Evolutionary conservation across 2,113 vertebrate species (phyloP), one percentile per base, ranked within the genome.

Genomic region (Piprites chloris): DNA sequence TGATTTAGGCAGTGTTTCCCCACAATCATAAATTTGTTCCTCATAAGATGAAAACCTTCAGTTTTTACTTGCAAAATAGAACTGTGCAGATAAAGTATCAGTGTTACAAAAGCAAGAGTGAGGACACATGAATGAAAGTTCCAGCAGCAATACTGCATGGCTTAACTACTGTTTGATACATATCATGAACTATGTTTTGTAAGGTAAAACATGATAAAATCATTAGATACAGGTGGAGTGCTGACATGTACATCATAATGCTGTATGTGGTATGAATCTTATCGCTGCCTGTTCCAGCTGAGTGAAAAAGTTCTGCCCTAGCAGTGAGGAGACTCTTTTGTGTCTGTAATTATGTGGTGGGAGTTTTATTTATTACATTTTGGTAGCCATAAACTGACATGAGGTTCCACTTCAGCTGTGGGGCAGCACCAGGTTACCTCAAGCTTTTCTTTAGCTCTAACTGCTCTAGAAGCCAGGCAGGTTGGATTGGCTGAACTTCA

Each of bases 161-260:
- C 9, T 72, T 44, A 61, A 37, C 24, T 22, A 12, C 39, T 56
- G 75, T 79, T 86, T n/a, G 0, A 44, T 26, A 23, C 59, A 4
- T 41, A 41, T 32, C 2, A 12, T 27, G 4, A 67, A 6, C 20
- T 33, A 7, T 15, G 5, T 52, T 66, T 9, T 22, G 30, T 33
- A 56, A 85, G 8, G 30, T 47, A 15, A 59, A 33, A 52, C 42
- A 62, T 55, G 42, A 56, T n/a, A 35, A 87, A 55, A 65, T 41
- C 12, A 26, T 39, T 46, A 49, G 35, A 14, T n/a, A 9, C 37
- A 89, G 37, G 41, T 80, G n/a, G 84, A 59, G n/a, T 47, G 79
- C 67, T 75, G 47, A 26, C 63, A 37, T 0, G 0, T 50, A 28
- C 6, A 5, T 30, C 32, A 11, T n/a, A 1, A 0, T 62, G n/a